Conservation (phyloP, 2,888 invertebrate genomes). For the Buathra laborator region DNA sequence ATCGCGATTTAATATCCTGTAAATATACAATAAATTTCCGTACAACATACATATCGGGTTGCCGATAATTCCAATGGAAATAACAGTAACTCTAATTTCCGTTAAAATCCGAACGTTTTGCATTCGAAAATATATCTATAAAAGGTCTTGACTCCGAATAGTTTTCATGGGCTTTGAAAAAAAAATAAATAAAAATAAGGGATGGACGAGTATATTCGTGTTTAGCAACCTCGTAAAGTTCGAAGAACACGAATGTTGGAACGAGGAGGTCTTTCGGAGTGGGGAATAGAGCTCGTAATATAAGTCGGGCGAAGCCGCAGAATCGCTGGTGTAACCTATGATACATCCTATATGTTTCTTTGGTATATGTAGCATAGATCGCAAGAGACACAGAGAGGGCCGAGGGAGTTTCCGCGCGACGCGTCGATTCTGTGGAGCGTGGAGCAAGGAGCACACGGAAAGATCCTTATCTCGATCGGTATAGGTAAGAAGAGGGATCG, state of each 20-base stretch:
- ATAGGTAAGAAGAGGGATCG: conserved; percentile 67
- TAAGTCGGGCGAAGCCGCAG: conserved; percentile 64
- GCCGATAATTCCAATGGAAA: neutral
- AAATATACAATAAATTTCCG: no score
- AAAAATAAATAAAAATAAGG: conserved; percentile 24
- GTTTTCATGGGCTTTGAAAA: conserved; percentile 29
- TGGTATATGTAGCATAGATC: conserved; percentile 49
- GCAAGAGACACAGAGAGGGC: conserved; percentile 34
- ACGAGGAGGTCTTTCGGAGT: conserved; percentile 19
- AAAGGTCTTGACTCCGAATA: conserved; percentile 46
- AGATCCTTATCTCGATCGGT: conserved; percentile 68
- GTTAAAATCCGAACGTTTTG: conserved; percentile 4
- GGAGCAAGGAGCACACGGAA: conserved; percentile 59
- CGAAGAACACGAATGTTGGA: conserved; percentile 57
- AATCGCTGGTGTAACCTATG: conserved; percentile 40
- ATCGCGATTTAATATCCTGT: no score
- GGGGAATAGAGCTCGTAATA: conserved; percentile 61
- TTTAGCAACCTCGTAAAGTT: conserved; percentile 69
- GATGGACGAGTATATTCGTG: conserved; percentile 64
- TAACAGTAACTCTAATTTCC: neutral
- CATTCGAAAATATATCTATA: conserved; percentile 38
- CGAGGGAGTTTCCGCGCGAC: conserved; percentile 60
- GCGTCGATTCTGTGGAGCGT: conserved; percentile 67
- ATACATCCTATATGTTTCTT: conserved; percentile 45
- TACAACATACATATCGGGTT: no score